Percentiles rank a stretch among this genome's conserved stretches.
Evolutionary conservation across 2,113 vertebrate species (phyloP).

Genomic region (Platycercus adscitus): DNA sequence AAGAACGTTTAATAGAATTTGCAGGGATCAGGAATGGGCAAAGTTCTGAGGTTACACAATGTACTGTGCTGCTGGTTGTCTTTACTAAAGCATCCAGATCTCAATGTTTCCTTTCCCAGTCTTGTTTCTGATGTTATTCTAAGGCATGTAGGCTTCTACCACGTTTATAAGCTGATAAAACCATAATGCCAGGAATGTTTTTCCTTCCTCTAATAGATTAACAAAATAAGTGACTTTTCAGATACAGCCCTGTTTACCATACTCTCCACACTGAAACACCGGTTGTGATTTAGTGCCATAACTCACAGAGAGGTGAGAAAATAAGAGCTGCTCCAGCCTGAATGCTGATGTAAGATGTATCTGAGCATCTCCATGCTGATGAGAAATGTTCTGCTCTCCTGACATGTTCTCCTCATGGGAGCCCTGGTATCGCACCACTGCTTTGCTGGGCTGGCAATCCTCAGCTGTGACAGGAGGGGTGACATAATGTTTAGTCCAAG

Average conservation of each 20-base stretch:
- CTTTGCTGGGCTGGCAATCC: neutral
- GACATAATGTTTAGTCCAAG: neutral
- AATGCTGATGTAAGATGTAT: neutral
- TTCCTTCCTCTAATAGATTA: slow-evolving; percentile 43
- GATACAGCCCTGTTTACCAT: neutral
- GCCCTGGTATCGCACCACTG: accelerated
- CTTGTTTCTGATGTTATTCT: slow-evolving; percentile 54
- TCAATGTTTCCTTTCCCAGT: slow-evolving; percentile 36
- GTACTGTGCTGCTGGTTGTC: slow-evolving; percentile 5
- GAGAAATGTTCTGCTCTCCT: neutral
- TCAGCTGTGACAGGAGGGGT: neutral
- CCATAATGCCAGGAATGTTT: slow-evolving; percentile 57
- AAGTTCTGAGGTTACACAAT: neutral
- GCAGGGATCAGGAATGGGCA: neutral
- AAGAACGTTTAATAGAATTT: neutral
- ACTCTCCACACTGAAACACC: neutral
- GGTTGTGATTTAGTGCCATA: neutral
- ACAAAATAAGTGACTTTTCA: slow-evolving; percentile 34
- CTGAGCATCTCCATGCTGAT: neutral
- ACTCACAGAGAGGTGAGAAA: neutral
- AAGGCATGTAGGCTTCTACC: slow-evolving; percentile 25
- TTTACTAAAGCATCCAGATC: slow-evolving; percentile 34
- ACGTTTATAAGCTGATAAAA: slow-evolving; percentile 65
- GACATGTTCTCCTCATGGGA: neutral
- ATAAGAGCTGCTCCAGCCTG: accelerated